phyloP scores from a whole-genome alignment of 2,113 vertebrate species.

The Edolisoma coerulescens region DNA sequence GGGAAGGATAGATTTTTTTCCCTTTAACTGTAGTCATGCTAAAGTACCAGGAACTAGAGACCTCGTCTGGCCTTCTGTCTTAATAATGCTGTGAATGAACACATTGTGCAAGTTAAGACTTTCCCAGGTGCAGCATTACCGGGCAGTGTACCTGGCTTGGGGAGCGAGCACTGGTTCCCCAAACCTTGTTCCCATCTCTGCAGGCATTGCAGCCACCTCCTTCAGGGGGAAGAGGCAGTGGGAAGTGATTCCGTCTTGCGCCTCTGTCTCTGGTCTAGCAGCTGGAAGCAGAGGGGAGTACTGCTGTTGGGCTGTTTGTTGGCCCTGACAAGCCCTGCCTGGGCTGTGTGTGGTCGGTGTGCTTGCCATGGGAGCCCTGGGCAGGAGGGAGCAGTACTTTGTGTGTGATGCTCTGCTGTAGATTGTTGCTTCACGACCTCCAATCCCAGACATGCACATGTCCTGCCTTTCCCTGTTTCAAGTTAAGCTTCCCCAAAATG shows the following conservation, averaged over 20 bases:
- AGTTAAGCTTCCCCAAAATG: not conserved
- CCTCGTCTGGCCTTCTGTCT: not conserved
- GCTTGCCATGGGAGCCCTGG: not conserved
- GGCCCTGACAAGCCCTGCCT: not conserved
- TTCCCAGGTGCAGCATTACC: not conserved
- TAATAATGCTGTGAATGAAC: not conserved
- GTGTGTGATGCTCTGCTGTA: not conserved
- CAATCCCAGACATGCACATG: not conserved
- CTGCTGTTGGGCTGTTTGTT: not conserved
- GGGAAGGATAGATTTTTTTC: not conserved
- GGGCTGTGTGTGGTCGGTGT: not conserved
- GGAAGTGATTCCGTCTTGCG: not conserved
- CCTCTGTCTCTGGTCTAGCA: not conserved
- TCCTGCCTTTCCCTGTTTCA: not conserved
- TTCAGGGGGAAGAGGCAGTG: not conserved
- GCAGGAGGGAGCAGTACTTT: not conserved
- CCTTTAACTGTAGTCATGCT: not conserved
- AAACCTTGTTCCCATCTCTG: not conserved
- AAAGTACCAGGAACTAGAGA: not conserved
- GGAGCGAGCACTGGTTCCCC: not conserved
- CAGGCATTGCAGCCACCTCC: not conserved
- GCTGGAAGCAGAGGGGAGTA: not conserved
- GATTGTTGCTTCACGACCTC: not conserved
- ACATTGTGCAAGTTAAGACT: not conserved
- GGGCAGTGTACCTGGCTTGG: not conserved